Evolutionary conservation across 2,797 vertebrate species (phyloP).

Genomic region (Acipenser ruthenus): DNA sequence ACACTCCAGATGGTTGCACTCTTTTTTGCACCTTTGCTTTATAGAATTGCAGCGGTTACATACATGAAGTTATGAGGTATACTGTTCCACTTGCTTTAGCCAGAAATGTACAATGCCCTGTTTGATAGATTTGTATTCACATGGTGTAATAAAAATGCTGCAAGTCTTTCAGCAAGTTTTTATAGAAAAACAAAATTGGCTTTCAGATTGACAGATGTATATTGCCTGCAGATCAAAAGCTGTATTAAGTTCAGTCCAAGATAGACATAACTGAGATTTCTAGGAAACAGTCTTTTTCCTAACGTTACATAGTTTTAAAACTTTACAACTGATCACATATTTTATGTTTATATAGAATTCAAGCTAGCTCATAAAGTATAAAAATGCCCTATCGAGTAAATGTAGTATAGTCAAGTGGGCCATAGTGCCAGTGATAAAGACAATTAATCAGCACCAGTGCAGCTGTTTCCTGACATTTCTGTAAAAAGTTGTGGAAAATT

Average conservation of each 20-base stretch:
- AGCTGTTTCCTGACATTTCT: slow-evolving; percentile 78
- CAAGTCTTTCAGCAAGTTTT: slow-evolving; percentile 3
- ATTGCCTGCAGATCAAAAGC: slow-evolving; percentile 48
- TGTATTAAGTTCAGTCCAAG: slow-evolving; percentile 54
- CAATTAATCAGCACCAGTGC: slow-evolving; percentile 62
- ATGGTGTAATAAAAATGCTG: slow-evolving; percentile 17
- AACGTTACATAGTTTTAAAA: slow-evolving; percentile 15
- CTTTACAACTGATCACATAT: slow-evolving; percentile 10
- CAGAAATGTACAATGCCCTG: slow-evolving; percentile 37
- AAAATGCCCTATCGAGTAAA: slow-evolving; percentile 14
- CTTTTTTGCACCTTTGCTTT: slow-evolving; percentile 21
- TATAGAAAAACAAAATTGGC: slow-evolving; percentile 29
- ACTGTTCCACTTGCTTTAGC: slow-evolving; percentile 42
- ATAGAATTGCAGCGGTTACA: slow-evolving; percentile 17
- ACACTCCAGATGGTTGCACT: slow-evolving; percentile 12
- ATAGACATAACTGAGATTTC: slow-evolving; percentile 58
- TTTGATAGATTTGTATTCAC: slow-evolving; percentile 36
- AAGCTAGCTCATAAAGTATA: slow-evolving; percentile 11
- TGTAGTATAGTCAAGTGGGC: slow-evolving; percentile 30
- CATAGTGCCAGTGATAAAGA: slow-evolving; percentile 44
- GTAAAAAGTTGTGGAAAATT: slow-evolving; percentile 84
- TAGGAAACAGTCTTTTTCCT: slow-evolving; percentile 50
- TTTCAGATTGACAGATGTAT: slow-evolving; percentile 50
- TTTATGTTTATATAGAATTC: slow-evolving; percentile 11
- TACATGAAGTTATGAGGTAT: slow-evolving; percentile 39